phyloP scores from a whole-genome alignment of 2,888 invertebrate genomes.

The Andrena minutula region DNA sequence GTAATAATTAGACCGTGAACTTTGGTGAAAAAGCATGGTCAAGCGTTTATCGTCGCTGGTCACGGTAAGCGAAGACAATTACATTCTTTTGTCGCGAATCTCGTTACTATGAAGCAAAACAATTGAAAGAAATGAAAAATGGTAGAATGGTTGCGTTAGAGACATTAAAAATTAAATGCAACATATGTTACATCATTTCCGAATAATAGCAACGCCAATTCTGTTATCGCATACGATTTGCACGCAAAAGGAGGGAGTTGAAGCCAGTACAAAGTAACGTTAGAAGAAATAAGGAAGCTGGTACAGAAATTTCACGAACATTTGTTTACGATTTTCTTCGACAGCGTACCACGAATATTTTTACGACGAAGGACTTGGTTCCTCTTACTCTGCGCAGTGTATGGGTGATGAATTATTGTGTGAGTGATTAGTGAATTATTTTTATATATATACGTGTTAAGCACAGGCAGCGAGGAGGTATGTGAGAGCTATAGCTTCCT shows the following conservation, averaged over 20 bases:
- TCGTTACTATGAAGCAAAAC: not conserved
- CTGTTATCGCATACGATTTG: too few species aligned
- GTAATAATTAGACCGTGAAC: conserved; percentile 33
- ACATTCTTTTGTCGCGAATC: conserved; percentile 3
- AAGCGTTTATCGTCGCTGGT: not conserved
- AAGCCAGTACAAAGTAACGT: conserved; percentile 29
- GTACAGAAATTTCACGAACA: not conserved
- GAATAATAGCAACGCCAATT: too few species aligned
- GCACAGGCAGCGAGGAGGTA: not conserved
- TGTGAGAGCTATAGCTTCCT: not conserved
- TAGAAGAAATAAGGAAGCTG: not conserved
- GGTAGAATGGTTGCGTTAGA: not conserved
- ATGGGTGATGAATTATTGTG: not conserved
- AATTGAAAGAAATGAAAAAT: not conserved
- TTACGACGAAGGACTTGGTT: too few species aligned
- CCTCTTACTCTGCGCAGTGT: not conserved
- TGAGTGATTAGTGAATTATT: not conserved
- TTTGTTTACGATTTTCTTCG: not conserved
- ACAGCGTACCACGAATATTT: too few species aligned
- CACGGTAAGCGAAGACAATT: conserved; percentile 32
- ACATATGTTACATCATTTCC: too few species aligned
- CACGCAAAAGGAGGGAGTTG: not conserved
- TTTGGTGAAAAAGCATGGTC: not conserved
- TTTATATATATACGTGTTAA: not conserved
- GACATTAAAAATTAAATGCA: not conserved